Conservation (phyloP, 2,888 invertebrate genomes). For the Margaritifera margaritifera region DNA sequence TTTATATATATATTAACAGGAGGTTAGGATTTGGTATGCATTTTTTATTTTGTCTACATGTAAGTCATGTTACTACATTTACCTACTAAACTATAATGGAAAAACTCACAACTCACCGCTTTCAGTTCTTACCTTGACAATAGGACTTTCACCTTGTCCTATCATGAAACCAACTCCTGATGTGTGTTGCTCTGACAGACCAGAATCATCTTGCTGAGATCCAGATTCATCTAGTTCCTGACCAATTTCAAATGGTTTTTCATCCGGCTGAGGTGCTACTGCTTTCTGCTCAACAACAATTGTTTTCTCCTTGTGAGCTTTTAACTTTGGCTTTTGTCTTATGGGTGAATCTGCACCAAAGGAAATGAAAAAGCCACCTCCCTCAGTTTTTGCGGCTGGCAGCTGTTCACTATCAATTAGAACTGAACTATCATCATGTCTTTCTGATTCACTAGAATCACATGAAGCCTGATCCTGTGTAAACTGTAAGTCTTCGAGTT, state of each 20-base stretch:
- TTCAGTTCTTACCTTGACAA: slow-evolving; percentile 33
- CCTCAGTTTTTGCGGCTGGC: slow-evolving; percentile 19
- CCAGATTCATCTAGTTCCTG: slow-evolving; percentile 8
- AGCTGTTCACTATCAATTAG: background rate
- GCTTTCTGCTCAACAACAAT: slow-evolving; percentile 5
- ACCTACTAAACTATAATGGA: too few species aligned
- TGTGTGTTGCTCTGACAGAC: slow-evolving; percentile 17
- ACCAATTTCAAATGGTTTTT: background rate
- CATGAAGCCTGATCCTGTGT: slow-evolving; percentile 2
- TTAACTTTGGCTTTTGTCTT: slow-evolving; percentile 81
- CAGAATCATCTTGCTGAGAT: slow-evolving; percentile 1
- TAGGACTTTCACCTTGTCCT: slow-evolving; percentile 77
- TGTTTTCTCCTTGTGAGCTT: background rate
- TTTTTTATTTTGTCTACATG: too few species aligned
- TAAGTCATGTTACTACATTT: too few species aligned
- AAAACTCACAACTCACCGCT: background rate
- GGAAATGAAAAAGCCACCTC: slow-evolving; percentile 86
- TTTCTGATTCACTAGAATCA: background rate
- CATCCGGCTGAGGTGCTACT: slow-evolving; percentile 4
- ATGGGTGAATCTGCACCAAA: slow-evolving; percentile 84
- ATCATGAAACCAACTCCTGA: slow-evolving; percentile 76
- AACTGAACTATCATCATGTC: background rate
- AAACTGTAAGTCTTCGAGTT: background rate
- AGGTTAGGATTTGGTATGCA: too few species aligned
- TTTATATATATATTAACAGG: too few species aligned